These are phyloP conservation scores for Chironomus tepperi DNA, from an alignment of 1,140 invertebrate species.

Conservation along the genomic window DNA sequence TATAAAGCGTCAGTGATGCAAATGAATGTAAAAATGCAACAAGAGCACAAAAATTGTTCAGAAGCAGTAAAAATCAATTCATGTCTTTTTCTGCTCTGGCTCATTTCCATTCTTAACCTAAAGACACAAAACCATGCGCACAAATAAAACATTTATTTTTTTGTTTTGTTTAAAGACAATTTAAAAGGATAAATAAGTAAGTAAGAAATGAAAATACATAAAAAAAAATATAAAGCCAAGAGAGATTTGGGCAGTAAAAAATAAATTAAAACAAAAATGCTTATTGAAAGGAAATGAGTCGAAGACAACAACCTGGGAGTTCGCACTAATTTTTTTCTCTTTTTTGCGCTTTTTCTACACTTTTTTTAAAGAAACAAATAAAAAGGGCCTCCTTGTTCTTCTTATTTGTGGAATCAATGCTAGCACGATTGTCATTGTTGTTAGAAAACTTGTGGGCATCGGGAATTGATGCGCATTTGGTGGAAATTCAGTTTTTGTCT, in stretches of 20 bases:
- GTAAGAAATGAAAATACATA: background rate
- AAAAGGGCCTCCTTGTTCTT: background rate
- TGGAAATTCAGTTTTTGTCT: no score
- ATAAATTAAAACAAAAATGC: slow-evolving; percentile 15
- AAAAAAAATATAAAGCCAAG: no score
- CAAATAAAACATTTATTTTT: background rate
- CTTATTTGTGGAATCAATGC: background rate
- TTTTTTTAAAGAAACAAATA: background rate
- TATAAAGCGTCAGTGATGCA: background rate
- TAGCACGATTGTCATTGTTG: no score
- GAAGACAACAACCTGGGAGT: slow-evolving; percentile 6
- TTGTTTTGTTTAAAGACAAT: background rate
- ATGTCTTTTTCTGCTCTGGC: background rate
- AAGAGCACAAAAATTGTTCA: background rate
- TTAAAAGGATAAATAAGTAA: background rate
- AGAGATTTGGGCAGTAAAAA: slow-evolving; percentile 7
- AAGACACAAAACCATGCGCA: slow-evolving; percentile 5
- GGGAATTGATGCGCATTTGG: no score
- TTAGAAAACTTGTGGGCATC: no score
- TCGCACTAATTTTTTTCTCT: background rate
- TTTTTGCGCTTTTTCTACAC: background rate
- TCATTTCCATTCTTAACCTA: background rate
- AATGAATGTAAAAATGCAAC: background rate
- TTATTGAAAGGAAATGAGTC: slow-evolving; percentile 13
- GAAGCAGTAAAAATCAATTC: slow-evolving; percentile 10